Evolutionary conservation across 2,888 invertebrate genomes (phyloP).

Genomic region (Archaeoteleia sp.): DNA sequence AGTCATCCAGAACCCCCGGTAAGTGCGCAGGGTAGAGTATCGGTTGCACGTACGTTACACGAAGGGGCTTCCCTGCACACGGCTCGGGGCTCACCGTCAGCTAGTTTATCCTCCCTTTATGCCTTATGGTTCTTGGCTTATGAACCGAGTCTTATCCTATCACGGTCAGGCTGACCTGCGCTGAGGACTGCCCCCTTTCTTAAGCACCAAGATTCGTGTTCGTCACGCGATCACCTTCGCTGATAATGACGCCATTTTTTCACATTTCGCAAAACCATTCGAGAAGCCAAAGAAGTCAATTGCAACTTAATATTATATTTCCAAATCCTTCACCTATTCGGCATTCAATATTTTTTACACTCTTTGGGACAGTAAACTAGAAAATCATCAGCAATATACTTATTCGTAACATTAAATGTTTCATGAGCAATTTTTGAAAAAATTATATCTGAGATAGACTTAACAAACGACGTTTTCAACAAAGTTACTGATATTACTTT

Average conservation of each 20-base stretch:
- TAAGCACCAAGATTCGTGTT: neutral
- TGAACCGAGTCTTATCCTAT: constrained; percentile 52
- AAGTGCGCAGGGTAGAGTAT: constrained; percentile 47
- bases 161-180: constrained; percentile 39
- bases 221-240: neutral
- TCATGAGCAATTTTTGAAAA: no score
- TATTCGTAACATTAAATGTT: no score
- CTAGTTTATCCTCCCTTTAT: constrained; percentile 26
- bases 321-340: no score
- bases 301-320: no score
- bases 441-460: no score
- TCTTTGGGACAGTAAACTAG: no score
- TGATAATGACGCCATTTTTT: constrained; percentile 1
- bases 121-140: constrained; percentile 56
- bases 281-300: no score
- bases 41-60: constrained; percentile 60
- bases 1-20: neutral
- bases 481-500: no score
- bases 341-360: no score
- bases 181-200: neutral
- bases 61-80: constrained; percentile 60
- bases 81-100: constrained; percentile 45
- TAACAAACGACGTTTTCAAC: no score
- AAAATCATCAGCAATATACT: no score
- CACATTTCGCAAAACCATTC: neutral